phyloP scores from a whole-genome alignment of 2,888 invertebrate genomes.

The Tipula lateralis region DNA sequence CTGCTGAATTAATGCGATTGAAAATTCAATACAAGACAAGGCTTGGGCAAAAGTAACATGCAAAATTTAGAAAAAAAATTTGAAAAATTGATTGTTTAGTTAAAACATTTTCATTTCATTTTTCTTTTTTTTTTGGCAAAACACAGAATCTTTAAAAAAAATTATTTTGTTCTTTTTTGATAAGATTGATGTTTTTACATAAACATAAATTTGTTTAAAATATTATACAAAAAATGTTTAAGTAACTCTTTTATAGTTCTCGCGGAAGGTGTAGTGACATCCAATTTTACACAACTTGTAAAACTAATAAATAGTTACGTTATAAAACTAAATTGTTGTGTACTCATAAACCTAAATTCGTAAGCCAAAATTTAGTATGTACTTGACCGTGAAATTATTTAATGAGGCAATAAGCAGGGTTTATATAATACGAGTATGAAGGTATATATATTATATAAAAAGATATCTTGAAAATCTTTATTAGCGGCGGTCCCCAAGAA shows the following conservation, averaged over 20 bases:
- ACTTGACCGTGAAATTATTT: not conserved
- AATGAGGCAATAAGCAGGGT: not conserved
- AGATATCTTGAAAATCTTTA: too few relatives aligned
- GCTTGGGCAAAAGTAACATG: not conserved
- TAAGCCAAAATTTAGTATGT: not conserved
- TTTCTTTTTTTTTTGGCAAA: constrained; percentile 14
- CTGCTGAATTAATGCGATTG: not conserved
- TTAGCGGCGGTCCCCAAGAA: not conserved
- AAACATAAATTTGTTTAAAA: not conserved
- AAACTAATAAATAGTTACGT: not conserved
- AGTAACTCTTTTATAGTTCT: not conserved
- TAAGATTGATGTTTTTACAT: not conserved
- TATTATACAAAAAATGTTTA: not conserved
- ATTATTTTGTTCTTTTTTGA: not conserved
- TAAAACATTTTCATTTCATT: not conserved
- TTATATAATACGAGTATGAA: too few relatives aligned
- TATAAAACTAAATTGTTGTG: not conserved
- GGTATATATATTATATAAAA: not conserved
- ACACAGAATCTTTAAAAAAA: not conserved
- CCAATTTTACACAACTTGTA: not conserved
- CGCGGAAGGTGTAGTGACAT: not conserved
- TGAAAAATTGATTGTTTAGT: constrained; percentile 24
- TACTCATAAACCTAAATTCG: not conserved
- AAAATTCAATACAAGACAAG: not conserved
- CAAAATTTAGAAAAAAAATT: not conserved